Evolutionary conservation across 2,888 invertebrate genomes (phyloP), one percentile per base, ranked within the genome.

Genomic region (Aporophyla nigra): DNA sequence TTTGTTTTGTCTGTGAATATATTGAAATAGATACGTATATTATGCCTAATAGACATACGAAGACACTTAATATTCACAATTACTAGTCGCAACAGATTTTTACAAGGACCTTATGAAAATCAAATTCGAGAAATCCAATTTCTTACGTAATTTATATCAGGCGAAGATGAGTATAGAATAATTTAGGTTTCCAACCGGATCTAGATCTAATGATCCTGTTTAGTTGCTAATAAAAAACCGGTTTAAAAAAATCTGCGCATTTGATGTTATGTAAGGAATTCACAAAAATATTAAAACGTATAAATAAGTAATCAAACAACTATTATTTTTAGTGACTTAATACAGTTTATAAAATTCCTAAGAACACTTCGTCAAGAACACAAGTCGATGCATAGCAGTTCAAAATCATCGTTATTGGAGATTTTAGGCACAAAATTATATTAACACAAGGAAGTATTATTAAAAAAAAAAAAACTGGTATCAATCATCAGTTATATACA

Each of bases 151-250:
- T 40, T 54, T 9, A 19, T 14, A 68, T 10, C 33, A 49, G 53
- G 21, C 53, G 33, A 46, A 61, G 49, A 61, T 66, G 14, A 21
- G 19, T 43, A 46, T 40, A 24, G 21, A 56, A 59, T 76, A 63
- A 14, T 62, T 54, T 49, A 19, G 19, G 62, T 63, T 66, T 21
- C 24, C 2, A 75, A 59, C 83, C 59, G 76, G 76, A 76, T 76
- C 27, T 53, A 54, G 16, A 43, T 65, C 40, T 10, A 2, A n/a
- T 19, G 27, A 49, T 54, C 33, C 43, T 43, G 21, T 49, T 69
- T 58, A 10, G 16, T 59, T n/a, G 0, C 3, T 1, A 5, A 53
- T 19, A 24, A 16, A 27, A 56, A 62, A 56, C 65, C 16, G 1
- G 46, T 65, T 49, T 54, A 4, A 6, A 5, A 27, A 63, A 21